A percentile compares a stretch with the other conserved stretches of the same genome.
phyloP scores from a whole-genome alignment of 2,888 invertebrate species.

The Drosophila birchii region DNA sequence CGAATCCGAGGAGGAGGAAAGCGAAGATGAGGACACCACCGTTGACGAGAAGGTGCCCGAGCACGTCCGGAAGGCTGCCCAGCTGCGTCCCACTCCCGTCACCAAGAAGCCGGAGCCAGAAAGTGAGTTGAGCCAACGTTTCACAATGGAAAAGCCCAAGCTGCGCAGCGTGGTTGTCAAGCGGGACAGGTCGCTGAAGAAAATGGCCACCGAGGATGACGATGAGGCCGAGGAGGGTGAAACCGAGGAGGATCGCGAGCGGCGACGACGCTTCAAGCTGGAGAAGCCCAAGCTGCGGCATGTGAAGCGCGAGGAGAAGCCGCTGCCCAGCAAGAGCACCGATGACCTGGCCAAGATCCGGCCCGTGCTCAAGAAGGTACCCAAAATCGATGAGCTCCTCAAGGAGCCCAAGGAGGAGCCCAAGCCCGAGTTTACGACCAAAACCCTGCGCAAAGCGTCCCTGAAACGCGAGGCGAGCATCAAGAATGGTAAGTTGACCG shows the following conservation, averaged over 20 bases:
- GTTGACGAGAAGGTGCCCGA: slow-evolving; percentile 70
- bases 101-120: slow-evolving; percentile 75
- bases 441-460: slow-evolving; percentile 82
- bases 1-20: slow-evolving; percentile 74
- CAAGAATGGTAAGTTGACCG: slow-evolving; percentile 81
- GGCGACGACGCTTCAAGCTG: slow-evolving; percentile 82
- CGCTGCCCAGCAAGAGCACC: slow-evolving; percentile 82
- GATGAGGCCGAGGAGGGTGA: slow-evolving; percentile 81
- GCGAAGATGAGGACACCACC: slow-evolving; percentile 68
- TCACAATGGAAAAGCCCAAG: slow-evolving; percentile 83
- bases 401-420: slow-evolving; percentile 82
- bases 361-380: slow-evolving; percentile 83
- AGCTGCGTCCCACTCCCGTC: slow-evolving; percentile 70
- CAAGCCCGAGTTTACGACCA: slow-evolving; percentile 84
- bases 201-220: slow-evolving; percentile 81
- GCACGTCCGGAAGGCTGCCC: slow-evolving; percentile 68
- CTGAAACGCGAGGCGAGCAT: slow-evolving; percentile 82
- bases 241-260: slow-evolving; percentile 83
- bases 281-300: slow-evolving; percentile 84
- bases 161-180: slow-evolving; percentile 82
- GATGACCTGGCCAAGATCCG: slow-evolving; percentile 83
- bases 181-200: slow-evolving; percentile 83
- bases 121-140: slow-evolving; percentile 83
- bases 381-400: slow-evolving; percentile 83
- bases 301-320: slow-evolving; percentile 84